phyloP scores from a whole-genome alignment of 2,113 vertebrate species.

The Caranx melampygus region DNA sequence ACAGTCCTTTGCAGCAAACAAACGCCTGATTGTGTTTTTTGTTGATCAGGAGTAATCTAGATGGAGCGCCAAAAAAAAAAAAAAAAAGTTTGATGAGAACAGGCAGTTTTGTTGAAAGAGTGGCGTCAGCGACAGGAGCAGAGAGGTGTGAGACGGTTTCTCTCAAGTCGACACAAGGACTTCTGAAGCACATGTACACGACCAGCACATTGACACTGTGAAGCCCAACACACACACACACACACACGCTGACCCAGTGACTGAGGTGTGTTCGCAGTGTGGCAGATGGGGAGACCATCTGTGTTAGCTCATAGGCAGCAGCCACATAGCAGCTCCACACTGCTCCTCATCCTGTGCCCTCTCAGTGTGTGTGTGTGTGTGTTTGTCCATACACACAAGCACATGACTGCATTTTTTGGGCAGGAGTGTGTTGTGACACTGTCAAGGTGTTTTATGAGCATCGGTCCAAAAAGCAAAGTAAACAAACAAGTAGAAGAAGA shows the following conservation, averaged over 20 bases:
- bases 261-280: constrained; percentile 50
- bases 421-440: not conserved
- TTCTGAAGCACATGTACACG: not conserved
- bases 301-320: constrained; percentile 64
- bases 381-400: constrained; percentile 10
- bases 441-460: not conserved
- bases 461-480: not conserved
- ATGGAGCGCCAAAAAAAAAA: constrained; percentile 2
- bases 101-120: constrained; percentile 5
- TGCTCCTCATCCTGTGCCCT: constrained; percentile 45
- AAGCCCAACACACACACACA: constrained; percentile 32
- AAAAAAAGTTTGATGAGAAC: constrained; percentile 33
- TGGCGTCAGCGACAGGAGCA: not conserved
- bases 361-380: constrained; percentile 33
- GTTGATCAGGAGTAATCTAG: not conserved
- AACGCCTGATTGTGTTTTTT: constrained; percentile 36
- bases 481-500: constrained; percentile 13
- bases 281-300: constrained; percentile 70
- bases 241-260: constrained; percentile 54
- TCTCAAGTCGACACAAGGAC: constrained; percentile 24
- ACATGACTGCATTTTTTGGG: not conserved
- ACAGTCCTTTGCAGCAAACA: constrained; percentile 20
- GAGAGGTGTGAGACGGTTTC: constrained; percentile 57
- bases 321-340: constrained; percentile 46
- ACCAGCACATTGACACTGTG: constrained; percentile 25